Percentiles rank a stretch among this genome's conserved stretches.
phyloP scores from a whole-genome alignment of 2,797 vertebrate species.

The Lophius americanus region DNA sequence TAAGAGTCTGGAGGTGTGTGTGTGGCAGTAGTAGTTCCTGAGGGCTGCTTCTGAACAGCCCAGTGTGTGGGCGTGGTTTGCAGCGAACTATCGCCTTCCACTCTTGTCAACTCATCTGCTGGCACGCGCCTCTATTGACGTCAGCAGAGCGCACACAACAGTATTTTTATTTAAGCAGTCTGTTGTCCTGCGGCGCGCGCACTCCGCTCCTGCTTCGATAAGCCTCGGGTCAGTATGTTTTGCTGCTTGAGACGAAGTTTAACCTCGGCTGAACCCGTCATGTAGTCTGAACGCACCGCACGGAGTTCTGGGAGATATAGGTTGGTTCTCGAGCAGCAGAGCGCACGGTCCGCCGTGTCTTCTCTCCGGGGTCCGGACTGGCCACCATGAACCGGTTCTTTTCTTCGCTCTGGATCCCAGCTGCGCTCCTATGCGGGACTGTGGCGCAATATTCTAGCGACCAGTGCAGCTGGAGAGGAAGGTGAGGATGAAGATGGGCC shows the following conservation, averaged over 20 bases:
- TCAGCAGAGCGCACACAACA: constrained; percentile 19
- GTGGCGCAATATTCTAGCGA: constrained; percentile 91
- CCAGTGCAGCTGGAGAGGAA: constrained; percentile 94
- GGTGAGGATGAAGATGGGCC: constrained; percentile 75
- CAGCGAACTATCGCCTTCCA: constrained; percentile 66
- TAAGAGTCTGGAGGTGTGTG: too few species aligned
- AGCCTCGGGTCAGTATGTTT: constrained; percentile 3
- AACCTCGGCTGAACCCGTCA: constrained; percentile 32
- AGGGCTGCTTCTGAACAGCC: too few species aligned
- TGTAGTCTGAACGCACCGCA: constrained; percentile 43
- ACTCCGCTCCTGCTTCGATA: background rate
- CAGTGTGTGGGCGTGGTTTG: constrained; percentile 57
- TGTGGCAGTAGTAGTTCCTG: too few species aligned
- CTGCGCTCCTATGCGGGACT: constrained; percentile 76
- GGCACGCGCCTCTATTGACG: constrained; percentile 70
- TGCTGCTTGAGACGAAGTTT: background rate
- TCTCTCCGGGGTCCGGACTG: constrained; percentile 36
- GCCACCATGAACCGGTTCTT: constrained; percentile 65
- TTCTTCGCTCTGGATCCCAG: constrained; percentile 70
- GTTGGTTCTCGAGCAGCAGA: constrained; percentile 5
- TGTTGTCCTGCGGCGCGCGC: constrained; percentile 22
- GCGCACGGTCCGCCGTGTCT: constrained; percentile 21
- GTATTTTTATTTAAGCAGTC: constrained; percentile 8
- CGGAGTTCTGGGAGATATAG: constrained; percentile 3
- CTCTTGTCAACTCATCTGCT: constrained; percentile 59